Percentiles rank a stretch among this genome's conserved stretches.
Evolutionary conservation across 2,113 vertebrate species (phyloP).

Genomic region (Gallinago undulata): DNA sequence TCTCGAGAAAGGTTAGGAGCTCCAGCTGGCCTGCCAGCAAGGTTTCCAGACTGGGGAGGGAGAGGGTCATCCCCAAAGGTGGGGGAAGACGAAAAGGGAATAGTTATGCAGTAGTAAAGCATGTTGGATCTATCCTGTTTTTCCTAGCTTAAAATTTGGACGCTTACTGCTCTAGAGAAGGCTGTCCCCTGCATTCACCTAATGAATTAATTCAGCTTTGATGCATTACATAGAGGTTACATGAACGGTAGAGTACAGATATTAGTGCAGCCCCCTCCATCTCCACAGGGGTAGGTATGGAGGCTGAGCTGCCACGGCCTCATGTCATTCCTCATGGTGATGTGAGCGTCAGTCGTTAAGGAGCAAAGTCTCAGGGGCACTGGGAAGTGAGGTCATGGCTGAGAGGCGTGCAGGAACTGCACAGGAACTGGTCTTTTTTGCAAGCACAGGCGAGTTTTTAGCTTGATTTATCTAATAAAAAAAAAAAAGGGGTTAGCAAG

Average conservation of each 20-base stretch:
- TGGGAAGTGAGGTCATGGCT: not conserved
- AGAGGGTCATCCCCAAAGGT: not conserved
- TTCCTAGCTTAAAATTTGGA: not conserved
- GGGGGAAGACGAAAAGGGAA: not conserved
- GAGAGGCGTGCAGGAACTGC: not conserved
- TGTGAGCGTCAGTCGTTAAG: not conserved
- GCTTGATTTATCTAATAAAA: not conserved
- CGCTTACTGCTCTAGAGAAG: not conserved
- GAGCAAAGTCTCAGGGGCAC: not conserved
- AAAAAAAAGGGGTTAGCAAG: not conserved
- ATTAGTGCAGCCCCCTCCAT: not conserved
- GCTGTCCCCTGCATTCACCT: not conserved
- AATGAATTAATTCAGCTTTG: not conserved
- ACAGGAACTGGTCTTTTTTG: not conserved
- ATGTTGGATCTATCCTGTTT: not conserved
- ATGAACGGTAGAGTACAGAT: not conserved
- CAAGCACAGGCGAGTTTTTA: not conserved
- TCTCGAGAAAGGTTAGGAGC: not conserved
- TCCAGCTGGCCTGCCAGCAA: not conserved
- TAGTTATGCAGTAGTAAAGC: not conserved
- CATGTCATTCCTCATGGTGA: not conserved
- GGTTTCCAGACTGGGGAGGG: rapidly evolving
- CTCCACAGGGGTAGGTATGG: rapidly evolving
- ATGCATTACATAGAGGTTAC: not conserved
- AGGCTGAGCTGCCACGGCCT: not conserved